Evolutionary conservation across 2,888 invertebrate species (phyloP).

Genomic region (Steromphala cineraria): DNA sequence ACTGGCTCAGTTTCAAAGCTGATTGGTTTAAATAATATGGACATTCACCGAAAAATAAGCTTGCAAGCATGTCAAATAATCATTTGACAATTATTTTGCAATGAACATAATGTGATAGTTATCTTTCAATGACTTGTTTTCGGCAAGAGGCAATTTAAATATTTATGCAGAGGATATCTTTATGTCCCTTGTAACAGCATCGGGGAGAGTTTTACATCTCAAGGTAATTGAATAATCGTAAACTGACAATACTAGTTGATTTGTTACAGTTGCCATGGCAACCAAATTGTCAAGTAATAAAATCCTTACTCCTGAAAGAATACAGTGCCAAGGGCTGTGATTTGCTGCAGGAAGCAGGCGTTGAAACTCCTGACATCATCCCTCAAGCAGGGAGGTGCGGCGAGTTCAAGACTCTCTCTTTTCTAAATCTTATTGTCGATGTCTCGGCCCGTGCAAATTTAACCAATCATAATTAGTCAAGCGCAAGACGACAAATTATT

Average conservation of each 20-base stretch:
- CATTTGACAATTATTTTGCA: too few species aligned
- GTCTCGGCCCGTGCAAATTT: too few species aligned
- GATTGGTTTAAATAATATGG: background rate
- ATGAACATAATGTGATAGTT: too few species aligned
- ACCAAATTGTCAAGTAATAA: slow-evolving; percentile 1
- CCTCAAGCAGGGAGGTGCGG: too few species aligned
- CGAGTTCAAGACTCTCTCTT: too few species aligned
- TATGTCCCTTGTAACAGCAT: background rate
- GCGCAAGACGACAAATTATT: too few species aligned
- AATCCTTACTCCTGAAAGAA: background rate
- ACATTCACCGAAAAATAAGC: too few species aligned
- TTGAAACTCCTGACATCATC: too few species aligned
- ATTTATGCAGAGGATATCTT: background rate
- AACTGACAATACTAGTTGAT: background rate
- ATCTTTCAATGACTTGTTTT: too few species aligned
- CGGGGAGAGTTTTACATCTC: background rate
- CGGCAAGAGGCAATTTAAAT: background rate
- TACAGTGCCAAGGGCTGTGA: background rate
- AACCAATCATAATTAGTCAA: too few species aligned
- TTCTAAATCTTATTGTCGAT: too few species aligned
- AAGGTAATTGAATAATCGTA: background rate
- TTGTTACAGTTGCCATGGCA: slow-evolving; percentile 3
- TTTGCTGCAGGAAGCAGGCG: background rate
- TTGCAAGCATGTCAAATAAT: too few species aligned
- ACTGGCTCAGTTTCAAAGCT: background rate